Conservation (phyloP, 2,113 vertebrate genomes). For the Indicator indicator region DNA sequence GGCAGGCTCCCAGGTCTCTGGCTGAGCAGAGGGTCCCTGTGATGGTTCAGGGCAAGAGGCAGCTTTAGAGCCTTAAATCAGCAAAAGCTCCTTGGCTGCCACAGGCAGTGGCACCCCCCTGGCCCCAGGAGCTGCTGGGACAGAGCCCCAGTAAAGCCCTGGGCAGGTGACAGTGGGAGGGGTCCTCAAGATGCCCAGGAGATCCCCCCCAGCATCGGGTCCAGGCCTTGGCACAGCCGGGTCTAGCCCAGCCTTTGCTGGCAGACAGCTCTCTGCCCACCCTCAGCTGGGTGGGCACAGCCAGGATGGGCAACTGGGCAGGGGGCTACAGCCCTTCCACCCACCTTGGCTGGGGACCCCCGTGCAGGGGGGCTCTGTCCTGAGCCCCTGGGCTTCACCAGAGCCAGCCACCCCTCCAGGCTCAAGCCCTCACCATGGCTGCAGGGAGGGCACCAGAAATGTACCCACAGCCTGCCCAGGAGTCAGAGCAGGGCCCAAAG, state of each 20-base stretch:
- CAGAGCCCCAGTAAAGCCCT: too few relatives aligned
- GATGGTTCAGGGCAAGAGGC: fast-evolving
- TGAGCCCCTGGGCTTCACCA: neutral
- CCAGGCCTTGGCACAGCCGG: neutral
- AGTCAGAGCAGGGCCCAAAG: too few relatives aligned
- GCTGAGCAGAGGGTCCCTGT: neutral
- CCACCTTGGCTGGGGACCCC: fast-evolving
- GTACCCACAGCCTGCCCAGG: too few relatives aligned
- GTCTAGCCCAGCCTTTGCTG: neutral
- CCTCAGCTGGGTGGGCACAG: neutral
- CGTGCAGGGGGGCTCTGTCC: neutral
- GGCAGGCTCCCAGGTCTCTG: neutral
- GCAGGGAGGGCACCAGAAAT: too few relatives aligned
- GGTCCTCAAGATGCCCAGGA: neutral
- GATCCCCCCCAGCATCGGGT: neutral
- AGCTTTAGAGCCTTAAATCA: neutral
- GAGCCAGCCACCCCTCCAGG: too few relatives aligned
- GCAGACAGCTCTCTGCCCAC: neutral
- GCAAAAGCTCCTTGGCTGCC: neutral
- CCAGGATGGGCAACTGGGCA: fast-evolving
- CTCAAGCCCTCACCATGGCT: too few relatives aligned
- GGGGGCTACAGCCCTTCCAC: neutral
- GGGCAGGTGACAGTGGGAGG: neutral
- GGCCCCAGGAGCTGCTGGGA: too few relatives aligned
- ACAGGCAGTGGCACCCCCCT: fast-evolving